Base-by-base conservation (phyloP, 2,888 invertebrate species). In the Orchesella flavescens region DNA sequence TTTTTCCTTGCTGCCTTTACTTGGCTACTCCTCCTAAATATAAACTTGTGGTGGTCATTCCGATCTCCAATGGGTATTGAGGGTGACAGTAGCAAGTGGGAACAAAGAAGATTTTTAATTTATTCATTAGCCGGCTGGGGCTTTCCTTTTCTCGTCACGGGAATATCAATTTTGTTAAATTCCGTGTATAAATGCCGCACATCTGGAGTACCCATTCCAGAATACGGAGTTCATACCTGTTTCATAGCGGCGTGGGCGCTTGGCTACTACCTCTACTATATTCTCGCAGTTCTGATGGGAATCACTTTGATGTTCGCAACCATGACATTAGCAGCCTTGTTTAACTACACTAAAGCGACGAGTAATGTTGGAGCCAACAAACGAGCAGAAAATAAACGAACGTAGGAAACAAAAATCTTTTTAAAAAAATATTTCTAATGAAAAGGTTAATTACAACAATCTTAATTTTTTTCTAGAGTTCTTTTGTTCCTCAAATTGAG, bases 161-260 rank as follows among this genome's bases (percentile, higher is more conserved):
- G 10, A 1, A 23, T 83, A 46, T 83, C 83, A 9, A 13, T 83
- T n/a, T 13, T 3, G 17, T 13, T 81, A 1, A 46, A 82, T 12
- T 69, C 34, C 15, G 21, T 4, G 3, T 75, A 68, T 53, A 83
- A 76, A 21, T 83, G 83, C 17, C 76, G 72, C 0, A n/a, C 9
- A 10, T 57, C 72, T 2, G n/a, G 65, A 10, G 72, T 83, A 0
- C 72, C 49, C 1, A 65, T 72, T 23, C 83, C 83, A 0, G 76
- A 83, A 12, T 83, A 24, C 72, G 83, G 72, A 0, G 59, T 49
- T 4, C 10, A 72, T 19, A 46, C 46, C 34, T 83, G 83, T 17
- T 77, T 76, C 46, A 72, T 83, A n/a, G 24, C 65, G 0, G 76
- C 83, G 0, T 83, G 83, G 81, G 71, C 83, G 1, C 76, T 76